Conservation (phyloP, 2,113 vertebrate genomes). For the Pogona vitticeps region DNA sequence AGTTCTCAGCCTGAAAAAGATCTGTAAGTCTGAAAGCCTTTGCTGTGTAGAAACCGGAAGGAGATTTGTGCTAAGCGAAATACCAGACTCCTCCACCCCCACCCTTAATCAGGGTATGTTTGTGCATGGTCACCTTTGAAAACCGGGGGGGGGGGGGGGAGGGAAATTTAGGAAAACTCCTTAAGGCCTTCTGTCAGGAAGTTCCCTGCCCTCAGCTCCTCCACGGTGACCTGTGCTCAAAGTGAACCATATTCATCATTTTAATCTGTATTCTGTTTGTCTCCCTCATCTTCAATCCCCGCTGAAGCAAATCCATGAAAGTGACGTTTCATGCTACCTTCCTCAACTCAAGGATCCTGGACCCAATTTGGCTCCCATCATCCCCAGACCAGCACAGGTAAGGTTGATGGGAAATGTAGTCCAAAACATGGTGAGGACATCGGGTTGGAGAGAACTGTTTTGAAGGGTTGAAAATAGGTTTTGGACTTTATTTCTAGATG, state of each 20-base stretch:
- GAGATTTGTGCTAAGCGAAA: background rate
- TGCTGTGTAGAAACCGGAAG: constrained; percentile 18
- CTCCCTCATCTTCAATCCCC: background rate
- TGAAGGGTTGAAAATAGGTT: background rate
- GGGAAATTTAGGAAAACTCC: background rate
- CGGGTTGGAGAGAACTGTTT: background rate
- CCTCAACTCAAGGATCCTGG: background rate
- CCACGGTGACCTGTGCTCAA: background rate
- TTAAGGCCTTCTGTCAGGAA: background rate
- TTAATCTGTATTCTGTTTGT: background rate
- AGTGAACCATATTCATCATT: background rate
- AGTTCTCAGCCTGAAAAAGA: constrained; percentile 24
- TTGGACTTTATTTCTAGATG: too few species aligned
- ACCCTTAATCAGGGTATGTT: background rate
- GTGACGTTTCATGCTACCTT: background rate
- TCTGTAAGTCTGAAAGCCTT: background rate
- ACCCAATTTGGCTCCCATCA: background rate
- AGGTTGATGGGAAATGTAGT: background rate
- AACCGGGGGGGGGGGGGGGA: background rate
- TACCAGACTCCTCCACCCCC: background rate
- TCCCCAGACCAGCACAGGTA: background rate
- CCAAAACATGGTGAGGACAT: background rate
- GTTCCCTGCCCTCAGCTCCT: background rate
- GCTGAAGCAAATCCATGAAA: background rate
- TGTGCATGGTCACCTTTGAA: background rate